Conservation (phyloP, 2,113 vertebrate species). For the Cathartes aura region DNA sequence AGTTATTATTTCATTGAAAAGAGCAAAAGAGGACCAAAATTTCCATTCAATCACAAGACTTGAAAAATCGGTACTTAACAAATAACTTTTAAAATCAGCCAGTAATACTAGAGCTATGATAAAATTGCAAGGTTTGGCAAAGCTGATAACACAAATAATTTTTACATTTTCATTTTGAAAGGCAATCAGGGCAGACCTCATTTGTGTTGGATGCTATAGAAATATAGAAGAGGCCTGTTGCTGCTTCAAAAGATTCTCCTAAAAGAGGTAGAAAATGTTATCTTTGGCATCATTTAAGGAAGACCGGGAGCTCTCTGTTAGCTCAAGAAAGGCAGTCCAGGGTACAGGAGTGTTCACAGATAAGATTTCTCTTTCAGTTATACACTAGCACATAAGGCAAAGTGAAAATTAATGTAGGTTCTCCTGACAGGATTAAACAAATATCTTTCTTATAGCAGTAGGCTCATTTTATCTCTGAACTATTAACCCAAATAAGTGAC, state of each 20-base stretch:
- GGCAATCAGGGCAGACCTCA: not conserved
- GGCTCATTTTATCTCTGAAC: not conserved
- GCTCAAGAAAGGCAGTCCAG: not conserved
- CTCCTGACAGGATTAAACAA: not conserved
- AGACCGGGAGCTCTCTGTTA: not conserved
- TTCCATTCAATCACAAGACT: not conserved
- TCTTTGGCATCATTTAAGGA: not conserved
- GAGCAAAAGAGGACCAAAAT: not conserved
- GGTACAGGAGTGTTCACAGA: not conserved
- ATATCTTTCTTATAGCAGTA: not conserved
- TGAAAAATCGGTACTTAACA: not conserved
- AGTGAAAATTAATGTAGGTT: constrained; percentile 17
- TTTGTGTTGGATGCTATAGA: not conserved
- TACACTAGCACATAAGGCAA: not conserved
- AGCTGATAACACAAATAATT: not conserved
- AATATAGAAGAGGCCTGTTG: not conserved
- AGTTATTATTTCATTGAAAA: not conserved
- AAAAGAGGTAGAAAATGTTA: not conserved
- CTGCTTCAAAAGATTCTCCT: not conserved
- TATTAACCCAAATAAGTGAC: constrained; percentile 36
- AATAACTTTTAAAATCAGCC: not conserved
- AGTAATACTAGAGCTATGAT: not conserved
- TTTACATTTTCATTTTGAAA: not conserved
- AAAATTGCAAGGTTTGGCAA: not conserved
- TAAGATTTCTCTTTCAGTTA: not conserved